A percentile compares a stretch with the other conserved stretches of the same genome.
phyloP scores from a whole-genome alignment of 2,113 vertebrate species.

The Desmodus rotundus region DNA sequence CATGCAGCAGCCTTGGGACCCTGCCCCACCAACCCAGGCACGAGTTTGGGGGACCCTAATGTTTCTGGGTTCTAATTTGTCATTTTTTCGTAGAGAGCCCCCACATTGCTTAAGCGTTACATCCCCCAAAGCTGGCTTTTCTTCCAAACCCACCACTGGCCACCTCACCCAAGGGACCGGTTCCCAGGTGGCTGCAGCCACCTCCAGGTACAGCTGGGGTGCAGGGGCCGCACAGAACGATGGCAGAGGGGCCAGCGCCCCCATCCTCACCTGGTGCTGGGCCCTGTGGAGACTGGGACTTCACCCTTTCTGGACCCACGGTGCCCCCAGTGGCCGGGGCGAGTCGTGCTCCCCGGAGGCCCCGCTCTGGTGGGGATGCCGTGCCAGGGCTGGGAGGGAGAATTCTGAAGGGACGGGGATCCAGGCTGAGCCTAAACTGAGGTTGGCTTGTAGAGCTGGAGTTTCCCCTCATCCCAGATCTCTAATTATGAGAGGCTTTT shows the following conservation, averaged over 20 bases:
- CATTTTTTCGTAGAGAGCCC: background rate
- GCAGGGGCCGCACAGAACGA: too few relatives aligned
- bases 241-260: too few relatives aligned
- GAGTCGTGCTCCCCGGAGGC: fast-evolving
- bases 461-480: too few relatives aligned
- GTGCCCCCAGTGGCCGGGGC: background rate
- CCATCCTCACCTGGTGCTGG: fast-evolving
- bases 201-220: background rate
- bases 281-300: background rate
- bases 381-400: background rate
- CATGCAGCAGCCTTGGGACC: fast-evolving
- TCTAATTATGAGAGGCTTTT: background rate
- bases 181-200: background rate
- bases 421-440: background rate
- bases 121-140: background rate
- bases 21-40: fast-evolving
- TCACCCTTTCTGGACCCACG: background rate
- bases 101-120: background rate
- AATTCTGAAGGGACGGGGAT: too few relatives aligned
- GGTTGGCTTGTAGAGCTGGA: background rate
- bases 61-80: background rate
- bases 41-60: background rate
- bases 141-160: background rate
- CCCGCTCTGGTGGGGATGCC: background rate
- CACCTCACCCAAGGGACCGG: background rate